A percentile compares a stretch with the other conserved stretches of the same genome.
Evolutionary conservation across 1,140 invertebrate species (phyloP).

Genomic region (Telenomus remus): DNA sequence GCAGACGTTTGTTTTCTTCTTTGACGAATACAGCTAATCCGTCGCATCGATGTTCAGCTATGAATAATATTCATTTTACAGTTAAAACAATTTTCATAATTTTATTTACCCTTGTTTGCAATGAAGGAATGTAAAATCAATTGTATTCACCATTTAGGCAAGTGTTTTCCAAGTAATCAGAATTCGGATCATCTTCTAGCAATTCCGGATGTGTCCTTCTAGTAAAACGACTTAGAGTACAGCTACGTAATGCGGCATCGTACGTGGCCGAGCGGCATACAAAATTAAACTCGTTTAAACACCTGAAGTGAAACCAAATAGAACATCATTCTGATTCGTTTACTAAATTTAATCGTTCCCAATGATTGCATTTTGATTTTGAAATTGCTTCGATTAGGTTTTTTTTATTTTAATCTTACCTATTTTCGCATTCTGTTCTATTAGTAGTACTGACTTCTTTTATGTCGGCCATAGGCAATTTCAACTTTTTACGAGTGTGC

Average conservation of each 20-base stretch:
- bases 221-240: slow-evolving; percentile 87
- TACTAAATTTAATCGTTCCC: background rate
- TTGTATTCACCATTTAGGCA: slow-evolving; percentile 90
- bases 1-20: slow-evolving; percentile 90
- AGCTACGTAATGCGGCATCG: slow-evolving; percentile 84
- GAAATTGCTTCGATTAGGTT: background rate
- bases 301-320: slow-evolving; percentile 76
- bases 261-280: slow-evolving; percentile 91
- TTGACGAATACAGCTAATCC: slow-evolving; percentile 90
- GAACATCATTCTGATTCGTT: too few species aligned
- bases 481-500: slow-evolving; percentile 87
- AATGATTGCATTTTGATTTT: background rate
- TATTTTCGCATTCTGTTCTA: slow-evolving; percentile 91
- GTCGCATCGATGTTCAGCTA: slow-evolving; percentile 89
- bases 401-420: slow-evolving; percentile 63
- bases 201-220: slow-evolving; percentile 88
- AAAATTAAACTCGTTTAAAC: slow-evolving; percentile 90
- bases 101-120: too few species aligned
- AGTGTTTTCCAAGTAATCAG: slow-evolving; percentile 93
- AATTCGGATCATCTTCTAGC: slow-evolving; percentile 87
- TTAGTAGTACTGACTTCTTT: slow-evolving; percentile 88
- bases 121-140: too few species aligned
- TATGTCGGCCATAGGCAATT: slow-evolving; percentile 84
- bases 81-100: too few species aligned
- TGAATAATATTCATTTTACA: slow-evolving; percentile 24